Conservation (phyloP, 2,797 vertebrate genomes). For the Margarornis squamiger region DNA sequence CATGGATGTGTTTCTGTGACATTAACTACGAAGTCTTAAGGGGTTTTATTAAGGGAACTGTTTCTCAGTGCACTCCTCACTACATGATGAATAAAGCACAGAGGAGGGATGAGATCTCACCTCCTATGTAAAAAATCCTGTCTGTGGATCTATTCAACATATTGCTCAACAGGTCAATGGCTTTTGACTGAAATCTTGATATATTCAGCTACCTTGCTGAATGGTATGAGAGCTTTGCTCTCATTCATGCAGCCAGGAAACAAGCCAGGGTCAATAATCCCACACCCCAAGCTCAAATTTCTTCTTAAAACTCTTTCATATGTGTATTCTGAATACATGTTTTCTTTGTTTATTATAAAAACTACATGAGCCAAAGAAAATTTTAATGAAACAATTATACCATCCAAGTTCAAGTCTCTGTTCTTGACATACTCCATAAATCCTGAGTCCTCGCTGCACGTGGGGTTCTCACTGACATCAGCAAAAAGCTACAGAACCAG, state of each 20-base stretch:
- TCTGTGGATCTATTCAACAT: background rate
- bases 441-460: rapidly evolving
- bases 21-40: background rate
- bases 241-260: slow-evolving; percentile 26
- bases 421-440: background rate
- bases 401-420: background rate
- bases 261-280: slow-evolving; percentile 15
- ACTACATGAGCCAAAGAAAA: slow-evolving; percentile 28
- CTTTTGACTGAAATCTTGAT: slow-evolving; percentile 17
- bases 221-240: slow-evolving; percentile 23
- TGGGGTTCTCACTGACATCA: background rate
- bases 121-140: background rate
- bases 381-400: slow-evolving; percentile 17
- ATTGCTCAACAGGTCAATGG: background rate
- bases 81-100: background rate
- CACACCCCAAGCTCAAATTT: slow-evolving; percentile 16
- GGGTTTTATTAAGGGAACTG: background rate
- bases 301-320: slow-evolving; percentile 31
- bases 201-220: background rate
- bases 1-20: background rate
- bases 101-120: background rate
- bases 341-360: slow-evolving; percentile 39
- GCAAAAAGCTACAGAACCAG: background rate
- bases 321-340: background rate
- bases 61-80: background rate